A percentile compares a stretch with the other conserved stretches of the same genome.
These are phyloP conservation scores for Pachyuromys duprasi DNA, from an alignment of 2,797 vertebrate genomes.

Conservation along the genomic window DNA sequence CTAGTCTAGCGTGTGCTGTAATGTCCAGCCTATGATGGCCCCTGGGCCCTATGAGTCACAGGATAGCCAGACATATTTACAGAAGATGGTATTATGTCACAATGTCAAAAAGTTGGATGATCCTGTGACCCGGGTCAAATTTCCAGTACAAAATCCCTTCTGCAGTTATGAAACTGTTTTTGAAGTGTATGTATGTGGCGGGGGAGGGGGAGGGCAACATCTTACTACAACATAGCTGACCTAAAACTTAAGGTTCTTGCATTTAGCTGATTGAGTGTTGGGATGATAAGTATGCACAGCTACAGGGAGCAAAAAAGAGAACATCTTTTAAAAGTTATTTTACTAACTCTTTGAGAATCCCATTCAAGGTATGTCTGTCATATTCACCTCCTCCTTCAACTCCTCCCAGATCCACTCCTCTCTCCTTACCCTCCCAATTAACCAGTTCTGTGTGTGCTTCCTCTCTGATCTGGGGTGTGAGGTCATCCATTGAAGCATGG, in stretches of 20 bases:
- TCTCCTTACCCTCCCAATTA: not conserved
- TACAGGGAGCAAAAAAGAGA: not conserved
- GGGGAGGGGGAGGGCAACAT: not conserved
- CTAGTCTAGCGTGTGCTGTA: not conserved
- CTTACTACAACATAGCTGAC: not conserved
- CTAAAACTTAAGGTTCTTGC: not conserved
- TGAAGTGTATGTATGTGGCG: no score
- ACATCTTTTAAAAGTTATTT: not conserved
- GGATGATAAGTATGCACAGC: not conserved
- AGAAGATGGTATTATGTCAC: not conserved
- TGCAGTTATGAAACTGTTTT: not conserved
- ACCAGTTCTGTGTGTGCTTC: not conserved
- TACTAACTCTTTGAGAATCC: not conserved
- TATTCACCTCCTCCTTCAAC: not conserved
- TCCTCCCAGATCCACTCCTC: not conserved
- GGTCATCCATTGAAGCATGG: not conserved
- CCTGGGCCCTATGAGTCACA: not conserved
- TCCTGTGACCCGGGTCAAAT: not conserved
- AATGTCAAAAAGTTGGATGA: not conserved
- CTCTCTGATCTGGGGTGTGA: not conserved
- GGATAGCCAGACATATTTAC: not conserved
- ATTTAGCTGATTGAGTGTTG: no score
- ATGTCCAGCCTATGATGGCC: not conserved
- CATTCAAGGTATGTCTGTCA: not conserved
- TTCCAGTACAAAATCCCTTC: not conserved